Percentiles rank a stretch among this genome's conserved stretches.
Conservation (phyloP, 2,888 invertebrate genomes). For the Aelia acuminata region DNA sequence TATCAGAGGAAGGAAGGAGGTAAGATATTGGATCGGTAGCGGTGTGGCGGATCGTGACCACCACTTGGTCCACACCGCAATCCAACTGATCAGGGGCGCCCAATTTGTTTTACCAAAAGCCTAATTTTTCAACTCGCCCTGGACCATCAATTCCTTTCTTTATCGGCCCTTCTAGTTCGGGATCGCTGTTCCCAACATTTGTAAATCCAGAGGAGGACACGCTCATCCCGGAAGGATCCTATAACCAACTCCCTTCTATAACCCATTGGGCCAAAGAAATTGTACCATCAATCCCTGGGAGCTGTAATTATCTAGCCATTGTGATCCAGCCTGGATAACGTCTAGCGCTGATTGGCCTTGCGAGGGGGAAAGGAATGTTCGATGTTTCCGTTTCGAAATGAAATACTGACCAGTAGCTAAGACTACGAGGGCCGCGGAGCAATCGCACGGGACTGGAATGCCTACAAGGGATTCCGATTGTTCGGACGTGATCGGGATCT, state of each 20-base stretch:
- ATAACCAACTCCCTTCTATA: neutral
- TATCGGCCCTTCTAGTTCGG: neutral
- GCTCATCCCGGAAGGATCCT: neutral
- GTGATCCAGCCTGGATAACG: neutral
- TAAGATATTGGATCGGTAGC: constrained; percentile 28
- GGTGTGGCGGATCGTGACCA: neutral
- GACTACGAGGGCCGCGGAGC: neutral
- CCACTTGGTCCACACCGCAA: neutral
- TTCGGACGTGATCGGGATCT: neutral
- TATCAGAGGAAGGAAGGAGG: neutral
- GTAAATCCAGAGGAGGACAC: constrained; percentile 17
- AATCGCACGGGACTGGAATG: neutral
- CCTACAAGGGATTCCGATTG: neutral
- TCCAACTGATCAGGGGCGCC: neutral
- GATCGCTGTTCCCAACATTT: neutral
- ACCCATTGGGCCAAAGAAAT: neutral
- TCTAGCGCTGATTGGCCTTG: neutral
- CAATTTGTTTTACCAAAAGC: constrained; percentile 26
- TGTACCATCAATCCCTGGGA: neutral
- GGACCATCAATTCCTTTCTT: constrained; percentile 10
- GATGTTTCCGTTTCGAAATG: constrained; percentile 9
- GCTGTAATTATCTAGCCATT: constrained; percentile 7
- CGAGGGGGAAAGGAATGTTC: neutral
- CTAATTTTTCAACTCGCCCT: neutral
- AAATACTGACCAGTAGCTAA: neutral